Conservation (phyloP, 2,888 invertebrate species). For the Yponomeuta plumbellus region DNA sequence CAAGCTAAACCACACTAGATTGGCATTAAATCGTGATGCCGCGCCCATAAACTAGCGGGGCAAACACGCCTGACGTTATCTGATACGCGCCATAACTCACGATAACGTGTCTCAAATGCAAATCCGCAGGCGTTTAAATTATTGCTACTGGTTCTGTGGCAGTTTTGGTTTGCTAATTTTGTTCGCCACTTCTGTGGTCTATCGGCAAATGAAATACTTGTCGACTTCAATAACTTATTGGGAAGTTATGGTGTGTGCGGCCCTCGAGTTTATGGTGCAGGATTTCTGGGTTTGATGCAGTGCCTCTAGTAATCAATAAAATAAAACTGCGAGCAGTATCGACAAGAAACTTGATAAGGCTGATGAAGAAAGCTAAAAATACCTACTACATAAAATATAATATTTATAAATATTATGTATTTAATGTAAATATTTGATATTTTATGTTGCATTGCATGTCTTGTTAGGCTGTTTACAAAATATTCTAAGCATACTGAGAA, state of each 20-base stretch:
- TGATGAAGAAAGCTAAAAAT: too few species aligned
- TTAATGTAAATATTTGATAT: too few species aligned
- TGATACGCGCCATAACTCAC: slow-evolving; percentile 37
- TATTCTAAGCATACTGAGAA: neutral
- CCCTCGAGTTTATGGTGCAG: too few species aligned
- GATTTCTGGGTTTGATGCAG: too few species aligned
- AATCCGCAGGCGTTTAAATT: slow-evolving; percentile 28
- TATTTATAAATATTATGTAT: too few species aligned
- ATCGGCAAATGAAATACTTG: neutral
- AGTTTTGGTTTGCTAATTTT: slow-evolving; percentile 1
- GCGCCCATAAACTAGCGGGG: slow-evolving; percentile 18
- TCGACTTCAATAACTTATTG: neutral
- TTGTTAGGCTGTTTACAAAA: neutral
- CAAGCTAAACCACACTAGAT: neutral
- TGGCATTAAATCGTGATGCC: slow-evolving; percentile 18
- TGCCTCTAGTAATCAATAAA: too few species aligned
- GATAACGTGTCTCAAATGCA: slow-evolving; percentile 40
- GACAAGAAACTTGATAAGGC: too few species aligned
- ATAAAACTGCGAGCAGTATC: too few species aligned
- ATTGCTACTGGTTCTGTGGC: slow-evolving; percentile 9
- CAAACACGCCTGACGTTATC: slow-evolving; percentile 34
- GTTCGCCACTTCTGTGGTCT: neutral
- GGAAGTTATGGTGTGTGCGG: too few species aligned
- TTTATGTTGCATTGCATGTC: too few species aligned
- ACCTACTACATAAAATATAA: too few species aligned